These are phyloP conservation scores for Cairina moschata DNA, from an alignment of 2,113 vertebrate species.

Conservation along the genomic window DNA sequence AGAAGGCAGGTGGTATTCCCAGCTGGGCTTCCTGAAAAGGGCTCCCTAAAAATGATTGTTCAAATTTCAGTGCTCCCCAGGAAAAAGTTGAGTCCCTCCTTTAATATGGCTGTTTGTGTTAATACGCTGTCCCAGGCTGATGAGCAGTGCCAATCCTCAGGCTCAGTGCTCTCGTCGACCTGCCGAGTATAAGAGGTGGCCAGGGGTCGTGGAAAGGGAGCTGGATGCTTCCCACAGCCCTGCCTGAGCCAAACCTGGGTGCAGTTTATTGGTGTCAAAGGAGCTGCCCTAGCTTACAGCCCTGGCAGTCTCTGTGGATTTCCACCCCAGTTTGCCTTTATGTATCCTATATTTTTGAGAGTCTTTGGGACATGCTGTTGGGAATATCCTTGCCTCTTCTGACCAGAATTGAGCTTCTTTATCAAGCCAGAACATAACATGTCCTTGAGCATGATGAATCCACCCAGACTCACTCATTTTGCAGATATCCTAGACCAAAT, in stretches of 20 bases:
- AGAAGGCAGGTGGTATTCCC: constrained; percentile 9
- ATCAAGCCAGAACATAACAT: background rate
- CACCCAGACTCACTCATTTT: background rate
- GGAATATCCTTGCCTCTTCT: background rate
- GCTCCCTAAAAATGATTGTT: constrained; percentile 6
- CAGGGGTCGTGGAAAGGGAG: background rate
- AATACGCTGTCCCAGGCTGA: background rate
- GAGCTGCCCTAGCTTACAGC: background rate
- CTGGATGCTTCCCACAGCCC: background rate
- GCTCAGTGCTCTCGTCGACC: accelerated
- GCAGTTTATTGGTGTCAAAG: background rate
- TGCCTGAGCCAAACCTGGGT: background rate
- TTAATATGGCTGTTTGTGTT: background rate
- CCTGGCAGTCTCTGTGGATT: accelerated
- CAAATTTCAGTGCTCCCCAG: constrained; percentile 8
- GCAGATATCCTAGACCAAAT: background rate
- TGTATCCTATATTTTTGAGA: background rate
- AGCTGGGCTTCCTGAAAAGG: constrained; percentile 4
- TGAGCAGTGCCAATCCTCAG: accelerated
- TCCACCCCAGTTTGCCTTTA: background rate
- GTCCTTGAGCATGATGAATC: background rate
- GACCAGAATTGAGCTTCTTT: background rate
- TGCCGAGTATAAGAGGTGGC: background rate
- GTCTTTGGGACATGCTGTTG: background rate
- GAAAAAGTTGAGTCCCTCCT: background rate